These are phyloP conservation scores for Theodoxus fluviatilis DNA, from an alignment of 2,888 invertebrate species.

Conservation along the genomic window DNA sequence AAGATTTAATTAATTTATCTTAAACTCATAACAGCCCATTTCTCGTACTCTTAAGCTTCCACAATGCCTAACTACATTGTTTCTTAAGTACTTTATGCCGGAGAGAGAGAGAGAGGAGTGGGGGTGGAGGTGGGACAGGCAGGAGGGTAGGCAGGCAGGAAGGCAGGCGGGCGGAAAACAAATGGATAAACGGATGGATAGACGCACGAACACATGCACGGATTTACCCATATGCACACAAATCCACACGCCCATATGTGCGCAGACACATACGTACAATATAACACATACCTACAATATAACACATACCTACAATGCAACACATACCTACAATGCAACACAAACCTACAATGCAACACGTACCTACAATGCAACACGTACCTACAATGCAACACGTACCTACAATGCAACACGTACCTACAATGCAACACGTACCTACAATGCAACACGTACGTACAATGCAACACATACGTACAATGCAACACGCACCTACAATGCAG, in stretches of 20 bases:
- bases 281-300: neutral
- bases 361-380: neutral
- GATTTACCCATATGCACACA: conserved; percentile 60
- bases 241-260: conserved; percentile 12
- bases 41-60: no score
- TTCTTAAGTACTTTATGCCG: no score
- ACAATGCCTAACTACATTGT: no score
- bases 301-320: neutral
- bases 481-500: neutral
- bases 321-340: neutral
- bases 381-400: neutral
- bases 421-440: neutral
- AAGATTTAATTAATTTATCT: no score
- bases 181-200: neutral
- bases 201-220: neutral
- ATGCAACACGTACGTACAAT: neutral
- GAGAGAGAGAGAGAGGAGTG: no score
- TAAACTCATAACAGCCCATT: no score
- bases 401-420: neutral
- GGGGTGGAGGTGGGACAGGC: no score
- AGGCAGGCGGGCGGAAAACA: no score
- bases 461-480: neutral
- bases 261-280: conserved; percentile 7
- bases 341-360: neutral
- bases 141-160: no score